Conservation (phyloP, 2,113 vertebrate genomes). For the Asarcornis scutulata region DNA sequence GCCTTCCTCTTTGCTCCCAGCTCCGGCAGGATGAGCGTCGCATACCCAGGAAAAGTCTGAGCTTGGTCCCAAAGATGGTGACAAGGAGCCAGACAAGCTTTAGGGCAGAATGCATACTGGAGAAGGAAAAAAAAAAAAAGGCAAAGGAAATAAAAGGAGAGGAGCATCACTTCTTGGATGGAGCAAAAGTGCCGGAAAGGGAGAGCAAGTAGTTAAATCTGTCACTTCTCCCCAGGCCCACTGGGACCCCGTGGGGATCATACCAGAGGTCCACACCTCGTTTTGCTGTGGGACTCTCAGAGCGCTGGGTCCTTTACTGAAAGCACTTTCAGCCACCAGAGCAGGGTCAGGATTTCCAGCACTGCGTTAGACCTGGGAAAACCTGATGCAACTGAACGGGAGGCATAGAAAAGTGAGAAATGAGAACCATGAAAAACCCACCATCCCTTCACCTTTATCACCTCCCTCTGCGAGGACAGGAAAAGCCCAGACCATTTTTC, state of each 20-base stretch:
- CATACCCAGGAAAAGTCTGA: neutral
- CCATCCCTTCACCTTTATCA: neutral
- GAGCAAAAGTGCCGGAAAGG: neutral
- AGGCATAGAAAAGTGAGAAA: neutral
- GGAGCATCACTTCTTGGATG: neutral
- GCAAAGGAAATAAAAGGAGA: neutral
- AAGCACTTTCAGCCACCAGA: neutral
- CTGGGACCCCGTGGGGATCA: neutral
- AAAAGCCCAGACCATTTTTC: neutral
- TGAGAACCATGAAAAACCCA: accelerated
- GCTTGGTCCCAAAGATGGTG: neutral
- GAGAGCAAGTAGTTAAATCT: neutral
- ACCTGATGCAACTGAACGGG: neutral
- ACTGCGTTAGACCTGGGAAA: neutral
- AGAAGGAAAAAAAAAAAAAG: neutral
- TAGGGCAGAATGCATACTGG: neutral
- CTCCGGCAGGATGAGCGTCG: neutral
- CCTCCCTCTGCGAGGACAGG: neutral
- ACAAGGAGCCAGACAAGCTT: neutral
- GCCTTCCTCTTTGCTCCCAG: neutral
- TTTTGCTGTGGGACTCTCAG: neutral
- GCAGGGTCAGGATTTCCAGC: neutral
- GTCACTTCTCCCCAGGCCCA: neutral
- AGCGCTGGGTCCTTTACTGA: neutral
- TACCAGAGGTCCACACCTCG: neutral